These are phyloP conservation scores for Cactoblastis cactorum DNA, from an alignment of 2,888 invertebrate species.

Conservation along the genomic window DNA sequence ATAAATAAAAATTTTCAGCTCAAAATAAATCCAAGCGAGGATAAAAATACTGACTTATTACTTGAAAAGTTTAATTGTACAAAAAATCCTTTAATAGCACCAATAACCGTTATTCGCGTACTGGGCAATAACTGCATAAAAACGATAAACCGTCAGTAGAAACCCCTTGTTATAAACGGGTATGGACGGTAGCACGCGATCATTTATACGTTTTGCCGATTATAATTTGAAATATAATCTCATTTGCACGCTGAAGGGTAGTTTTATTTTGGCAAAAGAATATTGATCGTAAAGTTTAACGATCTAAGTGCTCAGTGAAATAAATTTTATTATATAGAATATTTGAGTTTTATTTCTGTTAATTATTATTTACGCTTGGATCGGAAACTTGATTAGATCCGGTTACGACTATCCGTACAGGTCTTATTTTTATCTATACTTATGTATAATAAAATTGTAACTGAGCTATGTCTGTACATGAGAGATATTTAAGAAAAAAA, in stretches of 20 bases:
- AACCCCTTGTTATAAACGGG: not conserved
- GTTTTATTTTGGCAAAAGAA: not conserved
- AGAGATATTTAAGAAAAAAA: no score
- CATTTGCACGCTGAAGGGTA: not conserved
- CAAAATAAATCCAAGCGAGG: not conserved
- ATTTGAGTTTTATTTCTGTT: not conserved
- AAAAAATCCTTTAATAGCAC: not conserved
- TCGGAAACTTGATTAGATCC: no score
- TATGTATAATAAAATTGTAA: no score
- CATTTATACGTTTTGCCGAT: not conserved
- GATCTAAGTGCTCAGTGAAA: not conserved
- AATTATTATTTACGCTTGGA: not conserved
- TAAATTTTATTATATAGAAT: no score
- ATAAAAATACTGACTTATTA: constrained; percentile 1
- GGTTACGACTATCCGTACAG: no score
- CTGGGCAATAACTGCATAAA: constrained; percentile 6
- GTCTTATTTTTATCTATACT: no score
- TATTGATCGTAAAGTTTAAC: not conserved
- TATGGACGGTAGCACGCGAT: not conserved
- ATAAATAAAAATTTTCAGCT: not conserved
- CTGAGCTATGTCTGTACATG: no score
- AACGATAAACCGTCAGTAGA: not conserved
- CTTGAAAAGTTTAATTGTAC: not conserved
- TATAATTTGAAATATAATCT: constrained; percentile 3
- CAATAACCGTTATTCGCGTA: constrained; percentile 3